These are phyloP conservation scores for Manis pentadactyla DNA, from an alignment of 2,797 vertebrate species.

Conservation along the genomic window DNA sequence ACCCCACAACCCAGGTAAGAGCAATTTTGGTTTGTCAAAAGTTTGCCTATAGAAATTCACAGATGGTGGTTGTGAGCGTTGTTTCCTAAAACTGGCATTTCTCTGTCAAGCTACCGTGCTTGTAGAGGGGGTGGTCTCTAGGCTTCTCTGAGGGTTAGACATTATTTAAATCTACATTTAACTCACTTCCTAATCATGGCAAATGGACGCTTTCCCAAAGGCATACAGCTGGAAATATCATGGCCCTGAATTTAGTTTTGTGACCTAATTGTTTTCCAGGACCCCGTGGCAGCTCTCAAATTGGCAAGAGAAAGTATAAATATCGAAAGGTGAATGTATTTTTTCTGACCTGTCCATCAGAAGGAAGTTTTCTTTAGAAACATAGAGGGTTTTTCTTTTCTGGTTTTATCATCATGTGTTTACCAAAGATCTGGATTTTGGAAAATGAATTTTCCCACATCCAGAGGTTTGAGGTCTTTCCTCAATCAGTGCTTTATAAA, in stretches of 20 bases:
- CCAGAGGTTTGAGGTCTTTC: too few relatives aligned
- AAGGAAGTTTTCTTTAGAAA: background rate
- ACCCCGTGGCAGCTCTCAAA: accelerated
- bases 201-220: background rate
- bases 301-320: accelerated
- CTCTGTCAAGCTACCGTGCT: background rate
- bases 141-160: background rate
- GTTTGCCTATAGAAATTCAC: background rate
- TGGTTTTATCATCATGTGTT: background rate
- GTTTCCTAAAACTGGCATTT: background rate
- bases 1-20: background rate
- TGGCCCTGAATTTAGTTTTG: background rate
- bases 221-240: background rate
- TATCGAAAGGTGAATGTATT: background rate
- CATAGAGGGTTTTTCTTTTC: background rate
- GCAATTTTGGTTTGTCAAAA: background rate
- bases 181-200: background rate
- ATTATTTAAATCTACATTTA: background rate
- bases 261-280: background rate
- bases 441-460: background rate
- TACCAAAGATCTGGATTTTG: background rate
- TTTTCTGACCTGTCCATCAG: background rate
- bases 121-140: background rate
- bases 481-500: accelerated
- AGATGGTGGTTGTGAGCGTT: background rate